A percentile compares a stretch with the other conserved stretches of the same genome.
phyloP scores from a whole-genome alignment of 2,113 vertebrate species.

The Daphoenositta chrysoptera region DNA sequence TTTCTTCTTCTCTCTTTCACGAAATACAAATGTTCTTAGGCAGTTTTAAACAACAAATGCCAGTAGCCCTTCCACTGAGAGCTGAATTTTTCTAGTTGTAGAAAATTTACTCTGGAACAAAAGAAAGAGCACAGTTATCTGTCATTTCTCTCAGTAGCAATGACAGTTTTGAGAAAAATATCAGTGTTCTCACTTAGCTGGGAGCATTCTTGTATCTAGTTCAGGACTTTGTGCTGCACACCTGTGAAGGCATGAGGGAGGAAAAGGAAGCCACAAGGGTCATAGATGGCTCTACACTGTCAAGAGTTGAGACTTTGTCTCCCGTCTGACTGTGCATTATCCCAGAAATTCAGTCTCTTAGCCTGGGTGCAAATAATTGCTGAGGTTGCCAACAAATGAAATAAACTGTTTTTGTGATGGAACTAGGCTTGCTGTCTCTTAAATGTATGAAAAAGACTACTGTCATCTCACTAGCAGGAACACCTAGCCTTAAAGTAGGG shows the following conservation, averaged over 20 bases:
- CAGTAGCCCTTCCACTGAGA: not conserved
- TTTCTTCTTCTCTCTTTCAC: not conserved
- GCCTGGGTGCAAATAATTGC: not conserved
- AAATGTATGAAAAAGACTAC: not conserved
- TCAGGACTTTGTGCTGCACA: not conserved
- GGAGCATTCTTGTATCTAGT: not conserved
- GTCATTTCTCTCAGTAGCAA: not conserved
- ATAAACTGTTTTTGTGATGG: not conserved
- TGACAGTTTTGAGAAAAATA: not conserved
- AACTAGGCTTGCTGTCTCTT: not conserved
- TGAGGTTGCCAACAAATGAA: not conserved
- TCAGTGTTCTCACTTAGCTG: not conserved
- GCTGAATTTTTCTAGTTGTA: not conserved
- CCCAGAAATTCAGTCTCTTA: not conserved
- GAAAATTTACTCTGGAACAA: not conserved
- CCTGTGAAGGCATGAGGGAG: not conserved
- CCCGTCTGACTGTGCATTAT: not conserved
- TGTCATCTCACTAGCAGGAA: not conserved
- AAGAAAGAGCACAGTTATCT: not conserved
- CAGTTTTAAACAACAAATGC: not conserved
- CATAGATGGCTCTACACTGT: not conserved
- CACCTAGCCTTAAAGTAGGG: not conserved
- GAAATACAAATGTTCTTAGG: not conserved
- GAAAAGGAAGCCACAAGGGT: not conserved
- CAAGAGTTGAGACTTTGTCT: not conserved